Base-by-base conservation (phyloP, 1,140 invertebrate species). In the Telenomus remus region DNA sequence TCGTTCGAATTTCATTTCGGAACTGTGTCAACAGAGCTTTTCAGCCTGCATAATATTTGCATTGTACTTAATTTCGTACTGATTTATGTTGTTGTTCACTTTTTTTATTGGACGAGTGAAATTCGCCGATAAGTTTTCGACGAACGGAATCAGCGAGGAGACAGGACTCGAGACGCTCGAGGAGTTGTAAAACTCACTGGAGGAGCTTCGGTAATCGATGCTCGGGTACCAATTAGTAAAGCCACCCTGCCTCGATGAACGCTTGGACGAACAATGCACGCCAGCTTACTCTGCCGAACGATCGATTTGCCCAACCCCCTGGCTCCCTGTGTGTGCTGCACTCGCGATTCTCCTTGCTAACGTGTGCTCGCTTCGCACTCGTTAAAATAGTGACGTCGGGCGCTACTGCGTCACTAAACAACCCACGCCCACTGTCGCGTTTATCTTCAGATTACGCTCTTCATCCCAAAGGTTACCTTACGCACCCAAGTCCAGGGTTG, bases 201-300 rank as follows among this genome's bases (percentile, higher is more conserved):
- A 60, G 33, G 59, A 66, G 59, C 68, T 70, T 66, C 60, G 78
- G 78, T 82, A 82, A 81, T 84, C 81, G 79, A 80, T 82, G 82
- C 79, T 80, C 79, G 71, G 19, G 80, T 76, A 78, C 78, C 81
- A 84, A 82, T 84, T 82, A 84, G 79, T 77, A 82, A 82, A 82
- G 81, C 78, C 81, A 81, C 76, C 79, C 81, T 76, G 76, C 74
- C 72, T 50, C 73, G 59, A 72, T 65, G 77, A 83, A 82, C 80
- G 74, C 76, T 76, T 70, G 64, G 66, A 75, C 64, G 77, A 83
- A 82, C 79, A 82, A 83, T 81, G 81, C 79, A 66, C 76, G 75
- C 46, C 15, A 70, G 63, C 73, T 66, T 66, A 61, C 64, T 54
- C 54, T n/a, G 65, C 74, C 55, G 60, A 61, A 60, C 80, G 76